Percentiles rank a stretch among this genome's conserved stretches.
phyloP scores from a whole-genome alignment of 2,888 invertebrate genomes.

The Harmothoe impar region DNA sequence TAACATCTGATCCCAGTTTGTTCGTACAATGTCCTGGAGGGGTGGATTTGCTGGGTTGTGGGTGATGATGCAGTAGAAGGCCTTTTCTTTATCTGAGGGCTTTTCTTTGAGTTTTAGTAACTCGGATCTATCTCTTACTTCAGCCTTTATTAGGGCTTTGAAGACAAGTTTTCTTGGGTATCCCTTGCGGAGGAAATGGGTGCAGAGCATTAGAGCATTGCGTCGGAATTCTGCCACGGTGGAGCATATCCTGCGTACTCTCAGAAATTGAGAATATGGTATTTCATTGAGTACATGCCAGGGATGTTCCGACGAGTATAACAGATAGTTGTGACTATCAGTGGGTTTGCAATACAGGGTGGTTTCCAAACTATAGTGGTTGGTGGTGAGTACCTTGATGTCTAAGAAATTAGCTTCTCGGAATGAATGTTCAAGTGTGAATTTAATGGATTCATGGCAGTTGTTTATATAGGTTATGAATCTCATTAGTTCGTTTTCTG shows the following conservation, averaged over 20 bases:
- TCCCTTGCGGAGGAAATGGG: too few relatives aligned
- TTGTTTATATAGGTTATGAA: not conserved
- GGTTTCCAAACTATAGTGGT: not conserved
- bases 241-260: conserved; percentile 11
- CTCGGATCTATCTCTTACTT: too few relatives aligned
- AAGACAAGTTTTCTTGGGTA: too few relatives aligned
- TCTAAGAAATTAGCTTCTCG: conserved; percentile 8
- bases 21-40: too few relatives aligned
- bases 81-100: too few relatives aligned
- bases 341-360: conserved; percentile 48
- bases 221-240: not conserved
- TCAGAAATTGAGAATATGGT: conserved; percentile 11
- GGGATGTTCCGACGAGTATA: conserved; percentile 9
- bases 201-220: too few relatives aligned
- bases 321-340: conserved; percentile 28
- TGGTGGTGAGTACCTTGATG: not conserved
- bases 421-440: not conserved
- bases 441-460: not conserved
- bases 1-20: too few relatives aligned
- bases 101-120: too few relatives aligned
- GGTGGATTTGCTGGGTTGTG: too few relatives aligned
- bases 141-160: too few relatives aligned
- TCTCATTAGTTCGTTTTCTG: not conserved
- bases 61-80: too few relatives aligned
- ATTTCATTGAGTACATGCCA: not conserved